Conservation (phyloP, 2,113 vertebrate species). For the Lates calcarifer region DNA sequence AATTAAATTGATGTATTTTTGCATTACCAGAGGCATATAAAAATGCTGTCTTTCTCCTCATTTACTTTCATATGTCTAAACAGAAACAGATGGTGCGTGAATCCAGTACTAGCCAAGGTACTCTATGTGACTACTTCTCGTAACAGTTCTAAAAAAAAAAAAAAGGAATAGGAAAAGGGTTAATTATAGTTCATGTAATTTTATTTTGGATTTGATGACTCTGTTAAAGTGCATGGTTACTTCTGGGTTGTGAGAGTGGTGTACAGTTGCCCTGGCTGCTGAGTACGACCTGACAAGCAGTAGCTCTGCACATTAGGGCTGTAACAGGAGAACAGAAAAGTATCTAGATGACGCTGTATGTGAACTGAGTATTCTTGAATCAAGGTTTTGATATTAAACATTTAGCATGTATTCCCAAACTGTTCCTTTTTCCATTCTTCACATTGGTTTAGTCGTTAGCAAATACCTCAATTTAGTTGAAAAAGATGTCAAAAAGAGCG, state of each 20-base stretch:
- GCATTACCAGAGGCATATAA: not conserved
- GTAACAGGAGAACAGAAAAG: conserved; percentile 70
- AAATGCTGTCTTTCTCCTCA: conserved; percentile 12
- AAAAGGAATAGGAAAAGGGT: conserved; percentile 68
- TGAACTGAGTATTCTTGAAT: conserved; percentile 44
- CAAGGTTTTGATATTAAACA: conserved; percentile 17
- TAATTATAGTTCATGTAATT: conserved; percentile 78
- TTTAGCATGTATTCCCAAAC: conserved; percentile 38
- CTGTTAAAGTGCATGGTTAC: conserved; percentile 74
- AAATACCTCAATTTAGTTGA: conserved; percentile 19
- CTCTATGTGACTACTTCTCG: conserved; percentile 56
- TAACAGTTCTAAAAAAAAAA: conserved; percentile 74
- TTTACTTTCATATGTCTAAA: conserved; percentile 57
- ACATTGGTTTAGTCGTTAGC: not conserved
- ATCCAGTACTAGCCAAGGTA: conserved; percentile 21
- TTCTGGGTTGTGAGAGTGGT: conserved; percentile 64
- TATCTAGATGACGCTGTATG: conserved; percentile 60
- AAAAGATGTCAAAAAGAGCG: conserved; percentile 53
- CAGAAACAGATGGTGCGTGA: conserved; percentile 67
- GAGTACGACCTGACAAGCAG: conserved; percentile 64
- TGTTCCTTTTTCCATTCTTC: not conserved
- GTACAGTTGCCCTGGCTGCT: conserved; percentile 63
- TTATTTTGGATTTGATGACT: conserved; percentile 82
- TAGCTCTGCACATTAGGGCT: conserved; percentile 65
- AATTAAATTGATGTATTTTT: not conserved